Conservation (phyloP, 2,113 vertebrate genomes). For the Macquaria australasica region DNA sequence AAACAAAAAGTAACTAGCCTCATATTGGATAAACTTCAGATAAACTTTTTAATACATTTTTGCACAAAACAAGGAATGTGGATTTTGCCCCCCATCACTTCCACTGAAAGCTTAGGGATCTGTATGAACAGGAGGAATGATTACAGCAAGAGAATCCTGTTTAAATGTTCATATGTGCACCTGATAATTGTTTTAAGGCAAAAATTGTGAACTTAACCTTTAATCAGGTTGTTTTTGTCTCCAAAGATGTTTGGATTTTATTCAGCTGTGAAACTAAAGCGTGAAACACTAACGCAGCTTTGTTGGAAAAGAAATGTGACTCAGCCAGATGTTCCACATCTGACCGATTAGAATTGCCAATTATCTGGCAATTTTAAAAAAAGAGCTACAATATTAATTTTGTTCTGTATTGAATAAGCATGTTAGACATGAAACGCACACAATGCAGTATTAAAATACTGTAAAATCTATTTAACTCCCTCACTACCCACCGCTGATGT, state of each 20-base stretch:
- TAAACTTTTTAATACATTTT: too few species aligned
- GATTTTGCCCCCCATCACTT: too few species aligned
- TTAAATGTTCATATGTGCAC: neutral
- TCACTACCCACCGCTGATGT: neutral
- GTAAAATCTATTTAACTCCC: neutral
- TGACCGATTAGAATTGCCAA: neutral
- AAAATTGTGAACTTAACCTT: neutral
- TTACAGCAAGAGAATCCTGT: too few species aligned
- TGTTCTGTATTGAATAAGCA: neutral
- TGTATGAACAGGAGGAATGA: too few species aligned
- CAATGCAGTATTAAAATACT: neutral
- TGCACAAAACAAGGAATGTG: too few species aligned
- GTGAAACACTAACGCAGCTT: neutral
- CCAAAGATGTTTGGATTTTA: neutral
- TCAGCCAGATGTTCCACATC: neutral
- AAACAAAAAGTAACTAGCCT: neutral
- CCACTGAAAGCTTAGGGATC: too few species aligned
- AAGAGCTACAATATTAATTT: neutral
- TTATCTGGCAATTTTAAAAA: neutral
- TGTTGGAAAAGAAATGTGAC: neutral
- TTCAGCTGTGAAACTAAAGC: slow-evolving; percentile 8
- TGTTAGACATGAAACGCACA: neutral
- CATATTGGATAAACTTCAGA: too few species aligned
- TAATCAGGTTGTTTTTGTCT: neutral
- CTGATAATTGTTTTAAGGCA: neutral